Evolutionary conservation across 2,888 invertebrate genomes (phyloP), one percentile per base, ranked within the genome.

Genomic region (Hypselothyrea guttata): DNA sequence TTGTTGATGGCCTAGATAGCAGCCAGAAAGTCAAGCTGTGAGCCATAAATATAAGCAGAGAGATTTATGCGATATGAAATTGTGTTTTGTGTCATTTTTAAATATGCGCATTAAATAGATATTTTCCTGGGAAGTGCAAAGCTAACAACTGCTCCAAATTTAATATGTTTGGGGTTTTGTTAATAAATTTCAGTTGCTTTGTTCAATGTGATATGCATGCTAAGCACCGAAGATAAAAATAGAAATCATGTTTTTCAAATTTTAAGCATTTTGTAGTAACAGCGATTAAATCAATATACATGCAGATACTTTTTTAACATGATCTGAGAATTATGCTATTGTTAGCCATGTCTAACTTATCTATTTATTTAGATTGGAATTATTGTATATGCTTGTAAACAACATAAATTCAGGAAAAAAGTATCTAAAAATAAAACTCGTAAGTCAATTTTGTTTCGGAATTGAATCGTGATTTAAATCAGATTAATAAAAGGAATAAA

Each of bases 41-140:
- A 41, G 35, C 37, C 35, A 61, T 51, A 54, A 55, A 42, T 44
- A 13, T 9, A 16, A 35, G 4, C 0, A 34, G 12, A 12, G n/a
- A 9, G 16, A 18, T 38, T 9, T 37, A 37, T 37, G 5, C 15
- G 3, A 22, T 22, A 5, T 22, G 22, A 22, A 22, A 22, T 22
- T n/a, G n/a, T n/a, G n/a, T n/a, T n/a, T n/a, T n/a, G n/a, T 35
- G 34, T 9, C 1, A 12, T 13, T 2, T 8, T 34, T 34, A 1
- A 1, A 34, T 12, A 7, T 34, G 13, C 34, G 15, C 12, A 35
- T 35, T 35, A 3, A 35, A 15, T 15, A 9, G 34, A 8, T 35
- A 13, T 35, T 35, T 13, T 8, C 7, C n/a, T n/a, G n/a, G 11
- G 34, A 12, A 34, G 34, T 7, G 13, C 34, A 12, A 11, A 34